phyloP scores from a whole-genome alignment of 2,888 invertebrate species.

The Epinotia demarniana region DNA sequence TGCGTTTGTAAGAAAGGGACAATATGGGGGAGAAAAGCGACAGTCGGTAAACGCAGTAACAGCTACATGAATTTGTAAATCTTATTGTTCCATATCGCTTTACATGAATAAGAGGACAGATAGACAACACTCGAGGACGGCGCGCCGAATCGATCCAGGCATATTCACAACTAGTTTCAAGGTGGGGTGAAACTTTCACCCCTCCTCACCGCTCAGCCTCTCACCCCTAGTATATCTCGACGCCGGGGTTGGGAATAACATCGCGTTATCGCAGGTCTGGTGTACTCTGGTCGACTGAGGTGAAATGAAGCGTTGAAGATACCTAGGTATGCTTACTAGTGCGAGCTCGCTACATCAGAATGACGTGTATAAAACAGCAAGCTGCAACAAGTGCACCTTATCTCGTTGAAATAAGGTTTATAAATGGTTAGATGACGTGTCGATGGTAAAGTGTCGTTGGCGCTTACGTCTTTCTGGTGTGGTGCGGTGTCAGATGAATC shows the following conservation, averaged over 20 bases:
- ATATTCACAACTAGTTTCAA: background rate
- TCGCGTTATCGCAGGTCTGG: background rate
- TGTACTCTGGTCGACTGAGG: background rate
- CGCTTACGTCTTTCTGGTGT: background rate
- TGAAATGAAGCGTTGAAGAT: background rate
- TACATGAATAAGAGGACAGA: background rate
- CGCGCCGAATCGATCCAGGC: conserved; percentile 38
- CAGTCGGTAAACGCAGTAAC: background rate
- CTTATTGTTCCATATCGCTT: background rate
- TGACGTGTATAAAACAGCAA: background rate
- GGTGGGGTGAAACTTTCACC: background rate
- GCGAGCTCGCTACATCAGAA: background rate
- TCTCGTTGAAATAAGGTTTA: background rate
- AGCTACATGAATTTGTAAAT: conserved; percentile 1
- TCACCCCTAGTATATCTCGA: background rate
- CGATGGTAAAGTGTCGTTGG: background rate
- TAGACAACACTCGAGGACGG: conserved; percentile 16
- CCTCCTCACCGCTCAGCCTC: background rate
- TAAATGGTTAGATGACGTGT: background rate
- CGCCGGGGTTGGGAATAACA: background rate
- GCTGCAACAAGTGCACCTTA: background rate
- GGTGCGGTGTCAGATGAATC: background rate
- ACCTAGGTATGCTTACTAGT: conserved; percentile 11
- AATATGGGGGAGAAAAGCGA: background rate
- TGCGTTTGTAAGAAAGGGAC: no score